Base-by-base conservation (phyloP, 2,113 vertebrate genomes). In the Rattus rattus region DNA sequence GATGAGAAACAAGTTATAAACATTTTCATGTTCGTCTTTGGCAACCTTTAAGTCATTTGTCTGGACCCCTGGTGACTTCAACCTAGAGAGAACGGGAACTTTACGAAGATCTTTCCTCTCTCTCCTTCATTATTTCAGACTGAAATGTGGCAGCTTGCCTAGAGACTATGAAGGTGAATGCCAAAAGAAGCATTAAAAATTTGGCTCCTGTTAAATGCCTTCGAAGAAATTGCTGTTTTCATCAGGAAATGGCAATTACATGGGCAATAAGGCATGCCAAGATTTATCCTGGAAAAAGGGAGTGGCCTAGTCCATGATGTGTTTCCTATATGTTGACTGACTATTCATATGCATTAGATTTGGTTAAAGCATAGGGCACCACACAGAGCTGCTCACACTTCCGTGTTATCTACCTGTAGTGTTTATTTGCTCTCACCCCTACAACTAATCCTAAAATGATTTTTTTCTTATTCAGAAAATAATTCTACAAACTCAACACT, bases 221-320 rank as follows among this genome's bases (percentile, higher is more conserved):
- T 97, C 86, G 49, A 97, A 97, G 96, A 97, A 98, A 97, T 86
- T n/a, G 94, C 90, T 94, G 79, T 96, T 98, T 97, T 96, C 86
- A 91, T 93, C 69, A 97, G 92, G 92, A 96, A 97, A 97, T 59
- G 33, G 67, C 73, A 81, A 94, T 97, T 96, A 76, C 52, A 56
- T 16, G n/a, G 43, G 39, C 56, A 93, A 90, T 30, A 67, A 19
- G 36, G 63, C 6, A 67, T 96, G 93, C 83, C 90, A 93, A 84
- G 39, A 7, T 86, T 95, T 79, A 94, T 93, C 88, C n/a, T 90
- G 67, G 36, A 95, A 30, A 83, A 87, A 12, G 52, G 28, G 79
- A 67, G 43, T 52, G 22, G 9, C 61, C 33, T 16, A 59, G 28
- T 20, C 11, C 69, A 7, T 65, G 39, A 22, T 16, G 88, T 8